Base-by-base conservation (phyloP, 2,797 vertebrate species). In the Alauda arvensis region DNA sequence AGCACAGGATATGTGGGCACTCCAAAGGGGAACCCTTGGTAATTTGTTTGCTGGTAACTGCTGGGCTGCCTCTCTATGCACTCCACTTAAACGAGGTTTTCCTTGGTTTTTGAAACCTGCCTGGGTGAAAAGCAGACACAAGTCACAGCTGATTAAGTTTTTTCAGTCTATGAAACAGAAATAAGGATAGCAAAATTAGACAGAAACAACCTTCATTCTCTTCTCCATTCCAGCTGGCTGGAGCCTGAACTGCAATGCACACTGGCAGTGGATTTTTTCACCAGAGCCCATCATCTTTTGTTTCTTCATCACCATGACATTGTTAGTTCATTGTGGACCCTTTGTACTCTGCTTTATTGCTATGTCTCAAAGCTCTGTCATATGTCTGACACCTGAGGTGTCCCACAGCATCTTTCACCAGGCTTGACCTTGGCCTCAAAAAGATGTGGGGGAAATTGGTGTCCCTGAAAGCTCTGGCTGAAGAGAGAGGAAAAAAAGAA, bases 401-500 rank as follows among this genome's bases (percentile, higher is more conserved):
- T 91, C 78, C 68, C 77, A 79, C 39, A 71, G 55, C 80, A 90
- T 57, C 83, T 51, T 86, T 78, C 86, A 79, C 78, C 28, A 26
- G 28, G 19, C 23, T 85, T 88, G 53, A 94, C 90, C 78, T 85
- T 94, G 68, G 63, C 75, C 65, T 88, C 71, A n/a, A 80, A 74
- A 72, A 76, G n/a, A 67, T n/a, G 31, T 56, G 46, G n/a, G n/a
- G 46, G 12, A 57, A 60, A 19, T 23, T 34, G 24, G 11, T 42
- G 33, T 23, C 77, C 49, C 55, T 77, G 59, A 87, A 89, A 85
- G n/a, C 48, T 49, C 9, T 28, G 24, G 43, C 21, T 78, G 63
- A 78, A 72, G 9, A 40, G 7, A 51, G 18, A 53, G 13, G 5
- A 37, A 46, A 53, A 45, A 49, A 23, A 43, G 3, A 14, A 24